Percentiles rank a stretch among this genome's conserved stretches.
These are phyloP conservation scores for Drosophila oshimai DNA, from an alignment of 1,140 invertebrate species.

Conservation along the genomic window DNA sequence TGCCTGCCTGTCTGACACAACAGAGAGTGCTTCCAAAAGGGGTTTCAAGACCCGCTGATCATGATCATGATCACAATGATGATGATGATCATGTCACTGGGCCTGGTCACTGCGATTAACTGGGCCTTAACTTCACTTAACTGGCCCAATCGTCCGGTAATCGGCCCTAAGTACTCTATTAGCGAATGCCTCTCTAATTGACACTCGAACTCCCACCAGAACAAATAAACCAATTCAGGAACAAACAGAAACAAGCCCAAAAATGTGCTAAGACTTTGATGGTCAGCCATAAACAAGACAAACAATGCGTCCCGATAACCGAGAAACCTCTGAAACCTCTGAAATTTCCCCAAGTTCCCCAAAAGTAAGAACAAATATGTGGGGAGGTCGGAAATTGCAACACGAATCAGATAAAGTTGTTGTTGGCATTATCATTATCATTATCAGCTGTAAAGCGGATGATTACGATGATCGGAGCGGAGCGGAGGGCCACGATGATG, in stretches of 20 bases:
- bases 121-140: conserved; percentile 3
- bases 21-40: neutral
- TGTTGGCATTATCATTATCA: conserved; percentile 45
- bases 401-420: conserved; percentile 52
- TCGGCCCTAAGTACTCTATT: conserved; percentile 29
- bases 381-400: conserved; percentile 31
- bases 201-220: neutral
- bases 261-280: conserved; percentile 45
- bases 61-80: no score
- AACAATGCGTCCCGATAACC: conserved; percentile 3
- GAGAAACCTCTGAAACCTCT: neutral
- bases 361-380: no score
- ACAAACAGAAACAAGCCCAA: conserved; percentile 29
- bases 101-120: conserved; percentile 12
- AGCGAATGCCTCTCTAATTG: conserved; percentile 29
- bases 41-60: neutral
- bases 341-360: conserved; percentile 1
- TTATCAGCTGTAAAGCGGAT: conserved; percentile 53
- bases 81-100: conserved; percentile 5
- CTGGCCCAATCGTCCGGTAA: neutral
- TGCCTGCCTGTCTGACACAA: conserved; percentile 17
- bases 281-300: conserved; percentile 37
- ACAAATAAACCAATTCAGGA: conserved; percentile 10
- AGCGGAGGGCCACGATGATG: no score
- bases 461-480: conserved; percentile 35